Percentiles rank a stretch among this genome's conserved stretches.
phyloP scores from a whole-genome alignment of 2,113 vertebrate genomes.

The Bos indicus region DNA sequence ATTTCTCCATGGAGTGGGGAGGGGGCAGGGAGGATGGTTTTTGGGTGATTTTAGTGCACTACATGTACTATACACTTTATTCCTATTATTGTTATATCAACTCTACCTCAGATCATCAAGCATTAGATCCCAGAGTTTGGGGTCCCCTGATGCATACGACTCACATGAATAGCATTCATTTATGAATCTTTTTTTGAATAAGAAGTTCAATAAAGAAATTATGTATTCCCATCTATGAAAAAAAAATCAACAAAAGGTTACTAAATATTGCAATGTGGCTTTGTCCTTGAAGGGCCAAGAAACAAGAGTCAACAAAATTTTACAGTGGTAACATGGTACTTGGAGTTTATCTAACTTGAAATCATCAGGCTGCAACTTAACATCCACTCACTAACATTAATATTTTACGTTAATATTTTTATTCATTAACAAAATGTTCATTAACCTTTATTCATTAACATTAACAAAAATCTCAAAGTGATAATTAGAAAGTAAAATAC shows the following conservation, averaged over 20 bases:
- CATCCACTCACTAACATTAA: neutral
- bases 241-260: neutral
- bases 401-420: neutral
- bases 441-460: neutral
- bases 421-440: neutral
- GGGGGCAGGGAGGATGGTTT: rapidly evolving
- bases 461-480: neutral
- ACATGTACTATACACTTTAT: neutral
- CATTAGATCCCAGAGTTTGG: neutral
- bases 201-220: neutral
- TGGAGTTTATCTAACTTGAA: neutral
- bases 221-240: neutral
- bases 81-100: neutral
- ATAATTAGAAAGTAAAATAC: neutral
- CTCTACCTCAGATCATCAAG: neutral
- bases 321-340: neutral
- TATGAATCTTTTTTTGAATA: neutral
- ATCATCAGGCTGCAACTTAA: neutral
- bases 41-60: neutral
- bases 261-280: neutral
- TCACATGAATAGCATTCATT: neutral
- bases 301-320: neutral
- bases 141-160: neutral
- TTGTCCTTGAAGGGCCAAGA: neutral
- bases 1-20: neutral